phyloP scores from a whole-genome alignment of 2,797 vertebrate species.

The Myotis pilosus region DNA sequence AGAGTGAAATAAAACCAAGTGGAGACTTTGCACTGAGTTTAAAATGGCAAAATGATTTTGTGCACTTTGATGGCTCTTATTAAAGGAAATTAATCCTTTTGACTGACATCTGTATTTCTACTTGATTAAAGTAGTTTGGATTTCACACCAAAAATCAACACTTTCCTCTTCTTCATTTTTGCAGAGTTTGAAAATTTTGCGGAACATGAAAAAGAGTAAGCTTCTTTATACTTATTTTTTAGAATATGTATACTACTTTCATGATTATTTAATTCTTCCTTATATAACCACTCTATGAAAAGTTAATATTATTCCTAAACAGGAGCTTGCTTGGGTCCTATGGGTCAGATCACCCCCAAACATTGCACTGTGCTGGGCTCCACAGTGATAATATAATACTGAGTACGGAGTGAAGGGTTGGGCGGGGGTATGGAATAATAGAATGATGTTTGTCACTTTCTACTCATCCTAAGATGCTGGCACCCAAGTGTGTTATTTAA shows the following conservation, averaged over 20 bases:
- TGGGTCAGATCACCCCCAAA: not conserved
- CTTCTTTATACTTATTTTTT: slow-evolving; percentile 54
- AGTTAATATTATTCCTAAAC: not conserved
- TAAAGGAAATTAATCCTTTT: slow-evolving; percentile 36
- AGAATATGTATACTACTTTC: not conserved
- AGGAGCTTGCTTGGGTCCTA: not conserved
- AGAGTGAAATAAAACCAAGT: not conserved
- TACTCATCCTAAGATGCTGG: slow-evolving; percentile 42
- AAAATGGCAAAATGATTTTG: slow-evolving; percentile 32
- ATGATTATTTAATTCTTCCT: slow-evolving; percentile 1
- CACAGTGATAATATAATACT: not conserved
- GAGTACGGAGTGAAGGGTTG: not conserved
- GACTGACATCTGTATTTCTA: not conserved
- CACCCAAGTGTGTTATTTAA: slow-evolving; percentile 28
- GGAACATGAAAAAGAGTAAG: slow-evolving; percentile 87
- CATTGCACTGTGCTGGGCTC: not conserved
- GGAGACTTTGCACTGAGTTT: slow-evolving; percentile 19
- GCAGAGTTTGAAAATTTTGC: slow-evolving; percentile 87
- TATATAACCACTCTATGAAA: not conserved
- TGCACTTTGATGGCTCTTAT: not conserved
- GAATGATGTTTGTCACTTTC: not conserved
- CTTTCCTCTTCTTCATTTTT: slow-evolving; percentile 58
- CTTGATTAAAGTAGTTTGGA: slow-evolving; percentile 27
- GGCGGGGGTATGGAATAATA: not conserved
- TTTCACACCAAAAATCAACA: slow-evolving; percentile 57